Conservation (phyloP, 2,113 vertebrate species). For the Chrysochloris asiatica region DNA sequence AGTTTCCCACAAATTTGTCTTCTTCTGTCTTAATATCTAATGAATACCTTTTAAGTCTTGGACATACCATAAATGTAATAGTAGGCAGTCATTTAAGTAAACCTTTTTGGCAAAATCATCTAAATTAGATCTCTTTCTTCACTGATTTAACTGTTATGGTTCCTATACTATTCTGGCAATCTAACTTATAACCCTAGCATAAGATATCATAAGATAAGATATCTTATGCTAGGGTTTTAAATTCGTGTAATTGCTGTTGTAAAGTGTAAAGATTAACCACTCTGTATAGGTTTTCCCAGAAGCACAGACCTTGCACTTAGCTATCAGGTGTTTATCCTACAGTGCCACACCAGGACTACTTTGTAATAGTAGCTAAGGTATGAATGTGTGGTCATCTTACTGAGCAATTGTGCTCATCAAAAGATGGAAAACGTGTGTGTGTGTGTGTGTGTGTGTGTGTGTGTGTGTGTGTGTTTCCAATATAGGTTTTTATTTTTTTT, state of each 20-base stretch:
- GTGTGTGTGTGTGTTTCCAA: not conserved
- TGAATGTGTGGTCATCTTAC: not conserved
- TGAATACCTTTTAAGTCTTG: not conserved
- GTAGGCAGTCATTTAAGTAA: not conserved
- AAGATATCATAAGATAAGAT: not conserved
- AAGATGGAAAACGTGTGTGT: not conserved
- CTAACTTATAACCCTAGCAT: not conserved
- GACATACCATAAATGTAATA: not conserved
- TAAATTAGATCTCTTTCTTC: slow-evolving; percentile 9
- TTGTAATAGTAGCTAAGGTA: no score
- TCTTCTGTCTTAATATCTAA: not conserved
- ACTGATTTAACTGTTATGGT: not conserved
- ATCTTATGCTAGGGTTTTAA: not conserved
- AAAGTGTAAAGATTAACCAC: no score
- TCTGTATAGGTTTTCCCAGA: no score
- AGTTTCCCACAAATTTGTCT: not conserved
- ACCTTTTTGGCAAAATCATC: not conserved
- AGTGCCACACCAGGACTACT: no score
- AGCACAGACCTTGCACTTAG: no score
- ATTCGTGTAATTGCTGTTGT: no score
- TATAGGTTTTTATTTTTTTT: not conserved
- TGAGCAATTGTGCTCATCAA: slow-evolving; percentile 2
- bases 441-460: no score
- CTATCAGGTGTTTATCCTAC: no score
- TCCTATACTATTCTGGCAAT: not conserved